Evolutionary conservation across 2,113 vertebrate genomes (phyloP).

Genomic region (Spheniscus mendiculus): DNA sequence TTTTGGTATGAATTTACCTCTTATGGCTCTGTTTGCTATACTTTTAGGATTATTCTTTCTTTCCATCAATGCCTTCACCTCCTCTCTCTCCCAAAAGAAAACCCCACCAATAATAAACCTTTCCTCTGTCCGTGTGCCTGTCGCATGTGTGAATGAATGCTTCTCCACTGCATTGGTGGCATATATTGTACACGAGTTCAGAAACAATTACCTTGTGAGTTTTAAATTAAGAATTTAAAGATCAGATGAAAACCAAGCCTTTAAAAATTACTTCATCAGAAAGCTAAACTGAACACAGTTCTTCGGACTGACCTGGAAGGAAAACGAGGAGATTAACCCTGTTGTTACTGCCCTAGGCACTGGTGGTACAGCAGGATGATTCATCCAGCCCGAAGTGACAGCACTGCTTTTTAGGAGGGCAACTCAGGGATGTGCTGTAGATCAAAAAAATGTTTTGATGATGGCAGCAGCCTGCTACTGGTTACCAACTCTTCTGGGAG

Average conservation of each 20-base stretch:
- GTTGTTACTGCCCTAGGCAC: neutral
- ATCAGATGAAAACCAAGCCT: neutral
- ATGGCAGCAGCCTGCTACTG: neutral
- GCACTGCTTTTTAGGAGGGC: neutral
- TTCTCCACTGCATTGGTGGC: neutral
- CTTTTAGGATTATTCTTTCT: neutral
- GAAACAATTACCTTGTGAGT: neutral
- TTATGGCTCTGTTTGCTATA: neutral
- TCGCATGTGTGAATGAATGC: neutral
- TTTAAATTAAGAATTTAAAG: neutral
- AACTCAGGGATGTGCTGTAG: neutral
- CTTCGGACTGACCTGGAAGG: neutral
- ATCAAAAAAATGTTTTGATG: neutral
- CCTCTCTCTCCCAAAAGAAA: neutral
- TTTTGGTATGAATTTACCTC: neutral
- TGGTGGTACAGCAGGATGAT: neutral
- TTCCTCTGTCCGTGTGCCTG: neutral
- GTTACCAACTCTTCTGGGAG: neutral
- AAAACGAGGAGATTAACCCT: neutral
- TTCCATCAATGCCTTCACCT: neutral
- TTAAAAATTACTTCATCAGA: neutral
- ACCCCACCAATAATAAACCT: neutral
- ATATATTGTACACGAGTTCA: neutral
- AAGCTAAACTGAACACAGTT: neutral
- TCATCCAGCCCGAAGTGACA: neutral